These are phyloP conservation scores for Monochamus alternatus DNA, from an alignment of 2,888 invertebrate species.

Conservation along the genomic window DNA sequence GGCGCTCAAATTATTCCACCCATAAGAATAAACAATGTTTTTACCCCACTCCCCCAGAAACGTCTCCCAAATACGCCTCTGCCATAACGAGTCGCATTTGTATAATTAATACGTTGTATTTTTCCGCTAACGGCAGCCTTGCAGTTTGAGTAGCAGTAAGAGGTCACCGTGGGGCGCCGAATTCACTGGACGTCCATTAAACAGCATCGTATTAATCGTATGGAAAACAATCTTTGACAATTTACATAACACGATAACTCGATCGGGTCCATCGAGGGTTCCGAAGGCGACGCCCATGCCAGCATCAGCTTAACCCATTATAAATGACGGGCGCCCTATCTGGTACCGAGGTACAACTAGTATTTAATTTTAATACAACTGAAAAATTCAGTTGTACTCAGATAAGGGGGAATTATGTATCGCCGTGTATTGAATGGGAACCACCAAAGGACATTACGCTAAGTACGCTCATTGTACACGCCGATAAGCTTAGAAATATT, in stretches of 20 bases:
- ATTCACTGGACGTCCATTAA: too few species aligned
- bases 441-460: neutral
- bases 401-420: constrained; percentile 10
- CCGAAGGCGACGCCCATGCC: constrained; percentile 3
- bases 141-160: too few species aligned
- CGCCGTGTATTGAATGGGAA: neutral
- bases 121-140: too few species aligned
- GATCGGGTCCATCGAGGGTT: neutral
- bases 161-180: too few species aligned
- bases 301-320: neutral
- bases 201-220: neutral
- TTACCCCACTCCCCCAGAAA: too few species aligned
- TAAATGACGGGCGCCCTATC: constrained; percentile 5
- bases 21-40: too few species aligned
- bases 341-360: neutral
- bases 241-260: constrained; percentile 11
- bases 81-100: too few species aligned
- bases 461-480: neutral
- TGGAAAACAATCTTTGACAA: constrained; percentile 6
- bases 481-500: neutral
- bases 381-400: neutral
- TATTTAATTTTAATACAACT: constrained; percentile 10
- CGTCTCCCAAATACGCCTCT: too few species aligned
- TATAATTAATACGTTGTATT: too few species aligned
- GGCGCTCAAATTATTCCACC: too few species aligned